Evolutionary conservation across 1,140 invertebrate species (phyloP).

Genomic region (Euwallacea similis): DNA sequence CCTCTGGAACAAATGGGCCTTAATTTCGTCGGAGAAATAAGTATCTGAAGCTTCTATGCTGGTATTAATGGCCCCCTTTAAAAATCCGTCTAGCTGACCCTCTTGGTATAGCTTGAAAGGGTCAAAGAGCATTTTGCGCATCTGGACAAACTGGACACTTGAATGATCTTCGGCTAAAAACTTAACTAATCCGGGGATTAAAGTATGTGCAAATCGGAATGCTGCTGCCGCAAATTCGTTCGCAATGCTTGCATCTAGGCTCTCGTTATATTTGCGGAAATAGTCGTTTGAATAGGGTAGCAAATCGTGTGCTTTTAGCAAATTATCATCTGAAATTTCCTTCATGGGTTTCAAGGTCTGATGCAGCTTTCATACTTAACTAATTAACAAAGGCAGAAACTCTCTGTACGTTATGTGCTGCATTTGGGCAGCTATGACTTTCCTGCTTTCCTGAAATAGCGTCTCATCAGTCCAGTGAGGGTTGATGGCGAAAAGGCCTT

Average conservation of each 20-base stretch:
- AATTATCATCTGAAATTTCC: slow-evolving; percentile 55
- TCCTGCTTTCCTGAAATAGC: slow-evolving; percentile 77
- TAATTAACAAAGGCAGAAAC: slow-evolving; percentile 80
- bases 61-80: slow-evolving; percentile 67
- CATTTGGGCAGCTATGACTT: slow-evolving; percentile 79
- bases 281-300: slow-evolving; percentile 62
- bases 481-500: slow-evolving; percentile 66
- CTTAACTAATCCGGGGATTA: slow-evolving; percentile 74
- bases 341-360: slow-evolving; percentile 35
- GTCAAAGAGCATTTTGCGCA: slow-evolving; percentile 82
- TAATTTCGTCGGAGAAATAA: slow-evolving; percentile 71
- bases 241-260: slow-evolving; percentile 77
- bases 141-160: slow-evolving; percentile 67
- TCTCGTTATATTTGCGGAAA: slow-evolving; percentile 69
- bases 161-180: slow-evolving; percentile 61
- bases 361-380: slow-evolving; percentile 49
- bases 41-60: slow-evolving; percentile 68
- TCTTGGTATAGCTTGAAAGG: slow-evolving; percentile 72
- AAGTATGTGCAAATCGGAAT: slow-evolving; percentile 89
- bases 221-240: slow-evolving; percentile 92
- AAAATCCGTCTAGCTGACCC: slow-evolving; percentile 62
- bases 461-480: slow-evolving; percentile 81
- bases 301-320: slow-evolving; percentile 63
- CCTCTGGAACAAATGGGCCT: slow-evolving; percentile 74
- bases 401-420: slow-evolving; percentile 90